Evolutionary conservation across 2,888 invertebrate species (phyloP), one percentile per base, ranked within the genome.

Genomic region (Diaprepes abbreviatus): DNA sequence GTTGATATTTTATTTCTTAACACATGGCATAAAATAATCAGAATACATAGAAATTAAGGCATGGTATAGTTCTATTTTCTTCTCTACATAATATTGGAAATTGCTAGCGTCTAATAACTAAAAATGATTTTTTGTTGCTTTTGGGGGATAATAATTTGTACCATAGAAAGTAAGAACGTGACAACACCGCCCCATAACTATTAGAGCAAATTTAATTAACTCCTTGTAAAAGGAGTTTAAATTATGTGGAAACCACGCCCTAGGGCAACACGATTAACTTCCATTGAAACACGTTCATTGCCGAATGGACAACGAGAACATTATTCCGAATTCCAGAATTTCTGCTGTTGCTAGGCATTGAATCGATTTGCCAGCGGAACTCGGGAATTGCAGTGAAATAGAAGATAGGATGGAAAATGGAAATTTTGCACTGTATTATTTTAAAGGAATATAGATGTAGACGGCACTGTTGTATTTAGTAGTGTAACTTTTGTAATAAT

Each of bases 251-350:
- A 50, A 50, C 48, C 48, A 28, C 28, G 48, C 48, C 48, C 48
- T 50, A 28, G 48, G 48, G 28, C 28, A 50, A 50, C 28, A 28
- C 28, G 14, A 50, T 24, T 24, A 21, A 6, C 24, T 45, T 24
- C 24, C 45, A 24, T 45, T 45, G 45, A 45, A 45, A 21, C 12
- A 9, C 6, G 14, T 24, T 24, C 24, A 5, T 24, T 28, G 7
- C 48, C 48, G 48, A n/a, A 50, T 28, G 48, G 48, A 50, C 48
- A 50, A 50, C n/a, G 16, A 28, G 48, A 50, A 50, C 28, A 17
- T 48, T 48, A 24, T 48, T 28, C 48, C 28, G 28, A 50, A 50
- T 50, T 50, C 16, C 28, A 10, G 35, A 7, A 9, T 43, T 50
- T 28, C 24, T 28, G 28, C 28, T 48, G 48, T 50, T 50, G 48